These are phyloP conservation scores for Drosophila parabipectinata DNA, from an alignment of 1,140 invertebrate genomes.

Conservation along the genomic window DNA sequence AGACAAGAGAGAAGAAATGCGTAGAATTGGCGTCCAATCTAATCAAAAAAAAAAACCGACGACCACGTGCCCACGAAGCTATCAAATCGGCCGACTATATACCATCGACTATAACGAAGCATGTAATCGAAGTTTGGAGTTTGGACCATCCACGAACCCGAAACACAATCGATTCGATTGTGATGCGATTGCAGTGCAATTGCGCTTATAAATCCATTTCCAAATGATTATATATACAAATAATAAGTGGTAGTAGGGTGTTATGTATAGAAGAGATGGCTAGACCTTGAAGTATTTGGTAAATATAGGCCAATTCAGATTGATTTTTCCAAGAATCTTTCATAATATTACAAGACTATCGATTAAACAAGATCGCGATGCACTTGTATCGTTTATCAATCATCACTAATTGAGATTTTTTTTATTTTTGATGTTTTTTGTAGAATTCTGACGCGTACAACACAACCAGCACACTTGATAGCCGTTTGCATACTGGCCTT, in stretches of 20 bases:
- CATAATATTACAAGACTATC: background rate
- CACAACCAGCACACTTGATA: slow-evolving; percentile 91
- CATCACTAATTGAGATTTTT: background rate
- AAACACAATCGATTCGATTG: background rate
- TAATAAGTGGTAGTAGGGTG: no score
- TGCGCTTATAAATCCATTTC: no score
- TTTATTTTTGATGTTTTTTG: slow-evolving; percentile 64
- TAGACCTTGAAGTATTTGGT: background rate
- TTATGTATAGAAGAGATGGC: no score
- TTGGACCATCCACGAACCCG: slow-evolving; percentile 18
- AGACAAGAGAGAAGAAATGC: slow-evolving; percentile 19
- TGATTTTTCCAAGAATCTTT: background rate
- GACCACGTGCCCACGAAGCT: slow-evolving; percentile 41
- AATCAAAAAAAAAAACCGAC: slow-evolving; percentile 43
- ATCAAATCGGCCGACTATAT: slow-evolving; percentile 9
- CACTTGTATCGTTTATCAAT: background rate
- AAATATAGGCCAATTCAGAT: background rate
- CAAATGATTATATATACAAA: no score
- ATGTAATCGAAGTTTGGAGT: slow-evolving; percentile 10
- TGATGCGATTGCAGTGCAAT: slow-evolving; percentile 11
- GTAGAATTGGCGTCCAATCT: slow-evolving; percentile 29
- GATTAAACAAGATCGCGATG: no score
- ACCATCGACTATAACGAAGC: background rate
- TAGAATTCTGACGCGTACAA: slow-evolving; percentile 89
- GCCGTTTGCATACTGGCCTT: slow-evolving; percentile 87